A percentile compares a stretch with the other conserved stretches of the same genome.
Conservation (phyloP, 2,888 invertebrate genomes). For the Rhogogaster chlorosoma region DNA sequence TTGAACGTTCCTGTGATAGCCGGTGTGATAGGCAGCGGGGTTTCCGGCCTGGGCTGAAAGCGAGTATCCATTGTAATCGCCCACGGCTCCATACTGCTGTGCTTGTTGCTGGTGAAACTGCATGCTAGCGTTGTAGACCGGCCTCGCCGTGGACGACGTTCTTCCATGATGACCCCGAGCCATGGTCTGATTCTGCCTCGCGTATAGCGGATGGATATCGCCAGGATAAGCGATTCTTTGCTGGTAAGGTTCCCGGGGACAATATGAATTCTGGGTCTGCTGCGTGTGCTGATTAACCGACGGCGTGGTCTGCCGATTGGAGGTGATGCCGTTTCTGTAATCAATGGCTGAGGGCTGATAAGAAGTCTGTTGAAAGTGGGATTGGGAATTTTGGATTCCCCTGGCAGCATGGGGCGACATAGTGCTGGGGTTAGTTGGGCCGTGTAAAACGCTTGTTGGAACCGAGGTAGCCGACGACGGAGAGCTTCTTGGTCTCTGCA, state of each 20-base stretch:
- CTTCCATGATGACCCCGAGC: conserved; percentile 69
- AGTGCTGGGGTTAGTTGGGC: conserved; percentile 74
- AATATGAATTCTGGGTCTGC: conserved; percentile 69
- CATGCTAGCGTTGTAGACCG: conserved; percentile 76
- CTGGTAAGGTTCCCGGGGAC: conserved; percentile 72
- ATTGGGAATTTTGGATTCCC: conserved; percentile 65
- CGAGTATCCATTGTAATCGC: conserved; percentile 79
- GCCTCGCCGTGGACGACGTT: conserved; percentile 64
- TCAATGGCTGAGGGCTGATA: conserved; percentile 71
- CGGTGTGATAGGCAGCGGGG: conserved; percentile 77
- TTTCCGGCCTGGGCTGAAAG: conserved; percentile 74
- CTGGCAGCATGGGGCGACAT: conserved; percentile 69
- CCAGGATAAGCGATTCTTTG: conserved; percentile 70
- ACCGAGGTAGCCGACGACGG: conserved; percentile 84
- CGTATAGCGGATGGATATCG: conserved; percentile 72
- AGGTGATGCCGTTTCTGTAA: conserved; percentile 70
- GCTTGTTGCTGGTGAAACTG: conserved; percentile 79
- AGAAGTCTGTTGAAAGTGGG: conserved; percentile 71
- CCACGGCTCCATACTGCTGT: conserved; percentile 74
- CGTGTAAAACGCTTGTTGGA: conserved; percentile 80
- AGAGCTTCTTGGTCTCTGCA: conserved; percentile 83
- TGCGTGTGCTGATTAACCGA: conserved; percentile 64
- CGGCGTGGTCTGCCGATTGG: conserved; percentile 67
- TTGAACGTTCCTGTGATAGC: conserved; percentile 73
- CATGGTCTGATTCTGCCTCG: conserved; percentile 67